phyloP scores from a whole-genome alignment of 2,113 vertebrate genomes.

The Tachycineta bicolor region DNA sequence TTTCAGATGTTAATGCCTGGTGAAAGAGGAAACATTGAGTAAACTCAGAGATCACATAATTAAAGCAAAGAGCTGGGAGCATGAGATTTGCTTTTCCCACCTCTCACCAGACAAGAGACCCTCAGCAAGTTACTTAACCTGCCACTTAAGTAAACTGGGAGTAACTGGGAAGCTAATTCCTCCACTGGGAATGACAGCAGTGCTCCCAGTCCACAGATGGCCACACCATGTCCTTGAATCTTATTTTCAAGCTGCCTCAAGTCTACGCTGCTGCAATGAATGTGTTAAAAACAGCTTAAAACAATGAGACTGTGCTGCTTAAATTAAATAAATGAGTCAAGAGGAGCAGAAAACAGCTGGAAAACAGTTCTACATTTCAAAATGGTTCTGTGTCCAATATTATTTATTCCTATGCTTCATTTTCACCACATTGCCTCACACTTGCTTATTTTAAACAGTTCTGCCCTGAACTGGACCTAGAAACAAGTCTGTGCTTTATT shows the following conservation, averaged over 20 bases:
- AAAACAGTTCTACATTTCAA: not conserved
- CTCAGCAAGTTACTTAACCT: not conserved
- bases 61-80: not conserved
- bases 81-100: not conserved
- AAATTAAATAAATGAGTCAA: slow-evolving; percentile 10
- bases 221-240: not conserved
- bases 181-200: not conserved
- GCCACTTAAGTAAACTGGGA: not conserved
- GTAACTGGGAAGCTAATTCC: not conserved
- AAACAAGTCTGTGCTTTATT: not conserved
- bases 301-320: not conserved
- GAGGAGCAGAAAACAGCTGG: slow-evolving; percentile 3
- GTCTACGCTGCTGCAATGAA: not conserved
- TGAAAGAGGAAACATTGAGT: not conserved
- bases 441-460: slow-evolving; percentile 15
- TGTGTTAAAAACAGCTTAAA: not conserved
- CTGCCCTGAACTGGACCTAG: not conserved
- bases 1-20: not conserved
- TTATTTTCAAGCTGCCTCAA: not conserved
- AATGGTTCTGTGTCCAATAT: not conserved
- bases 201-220: not conserved
- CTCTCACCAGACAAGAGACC: not conserved
- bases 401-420: not conserved
- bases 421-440: not conserved
- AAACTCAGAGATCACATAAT: not conserved